Conservation (phyloP, 1,140 invertebrate genomes). For the Maniola jurtina region DNA sequence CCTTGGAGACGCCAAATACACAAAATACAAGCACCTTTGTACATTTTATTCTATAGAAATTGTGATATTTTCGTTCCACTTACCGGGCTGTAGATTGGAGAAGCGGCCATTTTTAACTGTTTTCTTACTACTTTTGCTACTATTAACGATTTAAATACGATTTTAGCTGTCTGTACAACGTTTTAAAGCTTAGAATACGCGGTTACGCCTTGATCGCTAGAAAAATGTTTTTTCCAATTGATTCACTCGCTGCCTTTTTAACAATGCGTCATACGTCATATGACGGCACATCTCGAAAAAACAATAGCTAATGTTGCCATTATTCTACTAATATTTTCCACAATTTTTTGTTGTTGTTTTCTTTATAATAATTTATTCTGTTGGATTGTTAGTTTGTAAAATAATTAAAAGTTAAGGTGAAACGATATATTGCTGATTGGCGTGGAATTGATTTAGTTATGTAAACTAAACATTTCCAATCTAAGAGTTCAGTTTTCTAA, state of each 20-base stretch:
- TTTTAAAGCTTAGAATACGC: slow-evolving; percentile 32
- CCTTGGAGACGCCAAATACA: slow-evolving; percentile 47
- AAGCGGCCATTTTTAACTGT: slow-evolving; percentile 48
- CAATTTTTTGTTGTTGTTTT: no score
- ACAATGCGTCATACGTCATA: slow-evolving; percentile 64
- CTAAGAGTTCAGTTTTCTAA: no score
- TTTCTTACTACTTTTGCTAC: slow-evolving; percentile 8
- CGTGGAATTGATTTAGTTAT: no score
- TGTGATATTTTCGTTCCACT: slow-evolving; percentile 35
- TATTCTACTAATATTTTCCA: neutral
- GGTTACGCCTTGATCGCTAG: slow-evolving; percentile 43
- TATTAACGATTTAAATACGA: slow-evolving; percentile 20
- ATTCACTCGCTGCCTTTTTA: slow-evolving; percentile 14
- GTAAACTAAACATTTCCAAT: no score
- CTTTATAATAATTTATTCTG: no score
- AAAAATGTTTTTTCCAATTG: slow-evolving; percentile 37
- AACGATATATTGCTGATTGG: no score
- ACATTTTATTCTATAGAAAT: slow-evolving; percentile 27
- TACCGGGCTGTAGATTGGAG: slow-evolving; percentile 65
- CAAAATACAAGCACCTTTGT: slow-evolving; percentile 21
- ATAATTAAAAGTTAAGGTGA: no score
- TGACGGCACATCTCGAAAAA: slow-evolving; percentile 39
- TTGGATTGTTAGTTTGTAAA: no score
- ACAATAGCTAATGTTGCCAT: neutral
- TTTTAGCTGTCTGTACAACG: neutral